These are phyloP conservation scores for Sardina pilchardus DNA, from an alignment of 2,113 vertebrate species.

Conservation along the genomic window DNA sequence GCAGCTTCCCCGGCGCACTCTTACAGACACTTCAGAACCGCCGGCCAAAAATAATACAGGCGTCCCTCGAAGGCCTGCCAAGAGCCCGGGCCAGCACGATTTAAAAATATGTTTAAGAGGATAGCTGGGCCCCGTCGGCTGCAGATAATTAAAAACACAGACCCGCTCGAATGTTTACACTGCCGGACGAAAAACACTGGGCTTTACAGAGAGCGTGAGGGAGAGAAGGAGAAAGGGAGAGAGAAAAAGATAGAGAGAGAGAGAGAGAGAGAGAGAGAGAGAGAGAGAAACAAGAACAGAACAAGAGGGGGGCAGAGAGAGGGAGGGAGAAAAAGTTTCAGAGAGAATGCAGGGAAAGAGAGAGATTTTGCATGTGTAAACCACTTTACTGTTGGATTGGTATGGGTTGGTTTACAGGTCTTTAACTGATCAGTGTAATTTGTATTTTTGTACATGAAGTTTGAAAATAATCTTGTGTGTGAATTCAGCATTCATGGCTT, in stretches of 20 bases:
- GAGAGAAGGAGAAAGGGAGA: background rate
- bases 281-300: background rate
- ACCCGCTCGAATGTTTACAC: conserved; percentile 49
- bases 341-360: background rate
- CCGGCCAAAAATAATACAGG: conserved; percentile 51
- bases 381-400: background rate
- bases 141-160: conserved; percentile 60
- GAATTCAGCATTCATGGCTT: background rate
- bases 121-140: conserved; percentile 42
- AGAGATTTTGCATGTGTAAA: background rate
- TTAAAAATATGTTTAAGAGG: conserved; percentile 53
- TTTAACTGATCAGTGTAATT: background rate
- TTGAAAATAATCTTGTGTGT: background rate
- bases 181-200: conserved; percentile 21
- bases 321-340: background rate
- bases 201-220: background rate
- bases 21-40: conserved; percentile 40
- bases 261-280: background rate
- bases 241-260: background rate
- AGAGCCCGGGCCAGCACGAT: conserved; percentile 42
- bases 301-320: background rate
- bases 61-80: conserved; percentile 46
- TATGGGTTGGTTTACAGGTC: background rate
- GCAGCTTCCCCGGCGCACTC: conserved; percentile 36
- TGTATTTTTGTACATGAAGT: background rate